Evolutionary conservation across 2,797 vertebrate species (phyloP).

Genomic region (Triplophysa bombifrons): DNA sequence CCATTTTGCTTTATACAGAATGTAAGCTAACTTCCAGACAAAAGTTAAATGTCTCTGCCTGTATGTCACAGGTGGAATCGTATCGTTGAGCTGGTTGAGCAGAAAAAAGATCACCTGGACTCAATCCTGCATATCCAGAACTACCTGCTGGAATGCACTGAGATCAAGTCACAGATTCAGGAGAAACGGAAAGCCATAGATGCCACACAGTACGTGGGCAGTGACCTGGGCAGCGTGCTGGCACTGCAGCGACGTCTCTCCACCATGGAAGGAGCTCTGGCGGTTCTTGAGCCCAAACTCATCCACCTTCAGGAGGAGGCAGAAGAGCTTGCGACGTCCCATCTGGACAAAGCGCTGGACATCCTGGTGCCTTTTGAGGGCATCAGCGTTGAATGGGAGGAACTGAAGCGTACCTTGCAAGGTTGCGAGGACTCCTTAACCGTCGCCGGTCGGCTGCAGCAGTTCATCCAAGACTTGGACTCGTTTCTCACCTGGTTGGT

Average conservation of each 20-base stretch:
- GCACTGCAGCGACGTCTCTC: constrained; percentile 88
- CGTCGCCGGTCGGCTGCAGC: constrained; percentile 85
- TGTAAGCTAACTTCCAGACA: not conserved
- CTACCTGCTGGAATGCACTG: constrained; percentile 88
- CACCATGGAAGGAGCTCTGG: constrained; percentile 89
- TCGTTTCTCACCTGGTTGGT: constrained; percentile 92
- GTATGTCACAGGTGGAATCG: constrained; percentile 86
- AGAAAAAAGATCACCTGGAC: constrained; percentile 85
- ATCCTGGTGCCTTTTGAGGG: constrained; percentile 87
- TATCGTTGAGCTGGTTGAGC: constrained; percentile 91
- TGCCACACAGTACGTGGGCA: constrained; percentile 80
- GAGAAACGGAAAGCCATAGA: constrained; percentile 92
- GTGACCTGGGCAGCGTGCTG: constrained; percentile 83
- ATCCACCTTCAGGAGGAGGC: constrained; percentile 86
- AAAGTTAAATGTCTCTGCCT: constrained; percentile 21
- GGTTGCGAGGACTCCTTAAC: constrained; percentile 90
- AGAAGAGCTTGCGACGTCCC: constrained; percentile 79
- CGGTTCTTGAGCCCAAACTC: constrained; percentile 88
- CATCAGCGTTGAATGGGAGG: constrained; percentile 89
- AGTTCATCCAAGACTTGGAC: constrained; percentile 93
- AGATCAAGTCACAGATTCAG: constrained; percentile 89
- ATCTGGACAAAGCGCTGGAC: constrained; percentile 80
- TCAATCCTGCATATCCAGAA: constrained; percentile 89
- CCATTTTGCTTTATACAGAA: not conserved
- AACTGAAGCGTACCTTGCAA: constrained; percentile 82